These are phyloP conservation scores for Ctena decussata DNA, from an alignment of 2,888 invertebrate genomes.

Conservation along the genomic window DNA sequence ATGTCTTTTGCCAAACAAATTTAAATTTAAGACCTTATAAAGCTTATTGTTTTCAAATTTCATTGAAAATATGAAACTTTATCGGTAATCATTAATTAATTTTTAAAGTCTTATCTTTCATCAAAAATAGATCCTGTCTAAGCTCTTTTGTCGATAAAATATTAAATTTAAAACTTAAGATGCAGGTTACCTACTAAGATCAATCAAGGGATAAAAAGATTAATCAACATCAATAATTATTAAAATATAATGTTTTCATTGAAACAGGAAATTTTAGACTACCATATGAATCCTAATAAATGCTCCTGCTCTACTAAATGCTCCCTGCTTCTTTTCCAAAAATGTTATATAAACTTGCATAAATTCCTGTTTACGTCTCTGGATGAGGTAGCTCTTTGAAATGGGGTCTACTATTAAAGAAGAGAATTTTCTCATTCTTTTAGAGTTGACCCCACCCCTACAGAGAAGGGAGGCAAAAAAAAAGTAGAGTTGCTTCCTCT, in stretches of 20 bases:
- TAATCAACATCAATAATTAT: background rate
- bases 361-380: too few species aligned
- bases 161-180: background rate
- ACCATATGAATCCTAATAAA: too few species aligned
- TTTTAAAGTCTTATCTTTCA: background rate
- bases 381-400: too few species aligned
- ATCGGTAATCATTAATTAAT: background rate
- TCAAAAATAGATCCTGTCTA: background rate
- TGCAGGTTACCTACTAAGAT: background rate
- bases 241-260: background rate
- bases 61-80: background rate
- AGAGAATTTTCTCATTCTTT: too few species aligned
- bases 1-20: background rate
- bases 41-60: background rate
- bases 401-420: too few species aligned
- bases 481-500: too few species aligned
- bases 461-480: too few species aligned
- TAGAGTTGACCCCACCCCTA: too few species aligned
- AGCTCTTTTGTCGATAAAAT: background rate
- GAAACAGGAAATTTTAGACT: slow-evolving; percentile 6
- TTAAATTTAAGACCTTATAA: background rate
- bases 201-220: background rate
- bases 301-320: too few species aligned
- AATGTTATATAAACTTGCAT: too few species aligned
- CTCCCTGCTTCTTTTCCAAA: too few species aligned